These are phyloP conservation scores for Haliclona indistincta DNA, from an alignment of 37 sponge, comb jelly and placozoan species.

Conservation along the genomic window DNA sequence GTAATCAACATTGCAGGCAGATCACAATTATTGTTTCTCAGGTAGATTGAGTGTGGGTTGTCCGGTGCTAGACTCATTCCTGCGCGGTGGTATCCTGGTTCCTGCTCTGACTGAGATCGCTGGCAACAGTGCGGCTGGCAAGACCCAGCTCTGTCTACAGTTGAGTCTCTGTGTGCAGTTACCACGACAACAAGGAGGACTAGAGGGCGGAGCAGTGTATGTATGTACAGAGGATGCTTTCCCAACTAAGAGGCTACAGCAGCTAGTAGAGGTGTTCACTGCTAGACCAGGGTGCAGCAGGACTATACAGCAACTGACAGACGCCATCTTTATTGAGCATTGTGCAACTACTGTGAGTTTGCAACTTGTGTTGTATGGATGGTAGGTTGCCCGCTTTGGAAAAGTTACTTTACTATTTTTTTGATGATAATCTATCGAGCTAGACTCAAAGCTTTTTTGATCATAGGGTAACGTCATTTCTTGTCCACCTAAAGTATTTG, in stretches of 20 bases:
- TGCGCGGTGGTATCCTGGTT: constrained; percentile 82
- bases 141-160: constrained; percentile 94
- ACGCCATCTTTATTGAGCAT: constrained; percentile 65
- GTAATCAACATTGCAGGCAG: neutral
- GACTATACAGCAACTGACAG: constrained; percentile 34
- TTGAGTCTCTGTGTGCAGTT: constrained; percentile 86
- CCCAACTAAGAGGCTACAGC: constrained; percentile 76
- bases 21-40: neutral
- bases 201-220: constrained; percentile 77
- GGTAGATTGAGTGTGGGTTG: constrained; percentile 86
- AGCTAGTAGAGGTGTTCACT: constrained; percentile 55
- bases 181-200: constrained; percentile 69
- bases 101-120: constrained; percentile 83
- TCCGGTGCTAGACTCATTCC: constrained; percentile 47
- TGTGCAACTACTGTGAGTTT: constrained; percentile 58
- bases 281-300: neutral
- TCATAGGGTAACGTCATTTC: too few species aligned
- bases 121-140: constrained; percentile 90
- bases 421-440: too few species aligned
- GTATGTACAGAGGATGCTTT: constrained; percentile 90
- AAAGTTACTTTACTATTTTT: too few species aligned
- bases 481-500: too few species aligned
- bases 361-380: neutral
- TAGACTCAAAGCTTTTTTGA: too few species aligned
- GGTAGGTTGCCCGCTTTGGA: too few species aligned